Evolutionary conservation across 2,113 vertebrate genomes (phyloP).

Genomic region (Varanus salvator): DNA sequence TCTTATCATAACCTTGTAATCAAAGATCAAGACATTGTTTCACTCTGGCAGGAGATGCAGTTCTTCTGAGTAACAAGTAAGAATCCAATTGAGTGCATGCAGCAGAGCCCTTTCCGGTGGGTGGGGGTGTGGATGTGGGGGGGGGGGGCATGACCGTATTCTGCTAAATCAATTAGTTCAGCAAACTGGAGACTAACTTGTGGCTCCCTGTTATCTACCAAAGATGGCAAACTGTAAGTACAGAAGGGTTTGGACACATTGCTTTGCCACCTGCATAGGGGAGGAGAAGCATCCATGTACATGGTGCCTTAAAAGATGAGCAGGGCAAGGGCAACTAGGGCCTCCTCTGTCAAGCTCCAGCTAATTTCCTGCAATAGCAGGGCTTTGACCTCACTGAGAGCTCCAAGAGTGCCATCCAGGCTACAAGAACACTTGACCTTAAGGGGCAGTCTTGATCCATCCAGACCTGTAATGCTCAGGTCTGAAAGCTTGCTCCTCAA

Average conservation of each 20-base stretch:
- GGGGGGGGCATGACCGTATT: background rate
- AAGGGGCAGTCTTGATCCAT: background rate
- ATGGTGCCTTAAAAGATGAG: no score
- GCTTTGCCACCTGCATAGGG: background rate
- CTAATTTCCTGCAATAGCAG: background rate
- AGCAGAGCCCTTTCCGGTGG: background rate
- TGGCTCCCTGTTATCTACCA: background rate
- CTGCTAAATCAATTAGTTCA: background rate
- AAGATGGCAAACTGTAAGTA: background rate
- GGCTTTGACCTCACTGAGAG: background rate
- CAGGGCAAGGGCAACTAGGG: no score
- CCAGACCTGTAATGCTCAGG: background rate
- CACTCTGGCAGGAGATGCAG: background rate
- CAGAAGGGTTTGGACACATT: background rate
- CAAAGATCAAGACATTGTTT: background rate
- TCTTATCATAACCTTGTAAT: constrained; percentile 11
- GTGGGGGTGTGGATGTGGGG: no score
- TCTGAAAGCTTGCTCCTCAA: background rate
- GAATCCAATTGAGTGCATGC: background rate
- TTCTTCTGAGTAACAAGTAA: constrained; percentile 8
- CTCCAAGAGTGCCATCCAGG: background rate
- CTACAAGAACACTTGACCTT: background rate
- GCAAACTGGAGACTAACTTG: background rate
- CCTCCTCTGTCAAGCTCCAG: no score
- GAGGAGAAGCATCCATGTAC: no score